phyloP scores from a whole-genome alignment of 2,113 vertebrate genomes.

The Entosphenus tridentatus region DNA sequence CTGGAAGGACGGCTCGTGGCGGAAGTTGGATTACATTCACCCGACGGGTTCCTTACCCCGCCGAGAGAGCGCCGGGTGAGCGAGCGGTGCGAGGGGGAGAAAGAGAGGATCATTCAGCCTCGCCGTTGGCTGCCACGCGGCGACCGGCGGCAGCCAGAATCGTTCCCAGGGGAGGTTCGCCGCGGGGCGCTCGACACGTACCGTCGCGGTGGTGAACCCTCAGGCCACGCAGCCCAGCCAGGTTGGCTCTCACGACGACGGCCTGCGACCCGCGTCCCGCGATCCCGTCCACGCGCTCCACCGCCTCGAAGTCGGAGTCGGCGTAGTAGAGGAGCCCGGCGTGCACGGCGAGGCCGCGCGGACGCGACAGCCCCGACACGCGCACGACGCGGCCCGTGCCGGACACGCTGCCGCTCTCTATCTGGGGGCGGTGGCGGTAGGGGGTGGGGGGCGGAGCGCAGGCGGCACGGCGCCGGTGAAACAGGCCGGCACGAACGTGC shows the following conservation, averaged over 20 bases:
- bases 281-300: constrained; percentile 28
- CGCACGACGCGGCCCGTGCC: constrained; percentile 17
- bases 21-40: no score
- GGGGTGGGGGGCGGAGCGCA: not conserved
- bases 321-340: constrained; percentile 27
- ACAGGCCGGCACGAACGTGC: no score
- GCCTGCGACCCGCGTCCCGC: constrained; percentile 17
- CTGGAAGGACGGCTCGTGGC: no score
- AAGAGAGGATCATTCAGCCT: no score
- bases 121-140: no score
- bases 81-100: no score
- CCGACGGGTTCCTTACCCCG: no score
- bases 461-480: no score
- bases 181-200: constrained; percentile 11
- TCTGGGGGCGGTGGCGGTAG: constrained; percentile 14
- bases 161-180: not conserved
- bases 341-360: constrained; percentile 24
- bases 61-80: no score
- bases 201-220: constrained; percentile 29
- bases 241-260: constrained; percentile 25
- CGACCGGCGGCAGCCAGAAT: no score
- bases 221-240: constrained; percentile 20
- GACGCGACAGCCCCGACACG: constrained; percentile 22
- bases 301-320: constrained; percentile 27
- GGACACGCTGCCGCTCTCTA: constrained; percentile 27